Evolutionary conservation across 1,140 invertebrate species (phyloP).

Genomic region (Amphibalanus amphitrite): DNA sequence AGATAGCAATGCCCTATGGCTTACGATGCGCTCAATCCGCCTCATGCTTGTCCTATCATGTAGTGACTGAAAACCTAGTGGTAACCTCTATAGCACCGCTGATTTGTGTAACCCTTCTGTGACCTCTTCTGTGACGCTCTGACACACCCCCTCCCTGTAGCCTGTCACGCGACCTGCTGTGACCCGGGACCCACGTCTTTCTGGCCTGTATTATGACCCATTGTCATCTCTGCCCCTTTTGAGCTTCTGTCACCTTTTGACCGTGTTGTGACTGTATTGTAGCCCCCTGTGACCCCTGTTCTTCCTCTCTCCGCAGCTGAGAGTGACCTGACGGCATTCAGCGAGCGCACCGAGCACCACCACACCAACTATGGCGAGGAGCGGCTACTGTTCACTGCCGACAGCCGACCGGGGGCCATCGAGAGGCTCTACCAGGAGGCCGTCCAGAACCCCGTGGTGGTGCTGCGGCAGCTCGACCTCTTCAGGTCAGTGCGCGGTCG

Average conservation of each 20-base stretch:
- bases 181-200: too few relatives aligned
- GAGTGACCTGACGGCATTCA: neutral
- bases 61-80: too few relatives aligned
- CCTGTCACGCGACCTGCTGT: too few relatives aligned
- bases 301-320: neutral
- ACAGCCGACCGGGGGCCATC: neutral
- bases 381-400: neutral
- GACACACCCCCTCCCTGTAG: too few relatives aligned
- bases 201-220: too few relatives aligned
- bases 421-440: neutral
- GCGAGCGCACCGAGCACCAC: neutral
- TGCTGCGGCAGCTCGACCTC: neutral
- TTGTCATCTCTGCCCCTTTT: too few relatives aligned
- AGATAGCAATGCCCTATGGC: too few relatives aligned
- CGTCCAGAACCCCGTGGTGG: neutral
- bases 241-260: neutral
- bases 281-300: neutral
- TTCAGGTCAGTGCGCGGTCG: neutral
- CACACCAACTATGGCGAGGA: neutral
- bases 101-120: too few relatives aligned
- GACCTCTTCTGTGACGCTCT: too few relatives aligned
- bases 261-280: neutral
- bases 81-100: too few relatives aligned
- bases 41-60: too few relatives aligned
- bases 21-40: too few relatives aligned